Base-by-base conservation (phyloP, 1,140 invertebrate genomes). In the Drosophila aff. region DNA sequence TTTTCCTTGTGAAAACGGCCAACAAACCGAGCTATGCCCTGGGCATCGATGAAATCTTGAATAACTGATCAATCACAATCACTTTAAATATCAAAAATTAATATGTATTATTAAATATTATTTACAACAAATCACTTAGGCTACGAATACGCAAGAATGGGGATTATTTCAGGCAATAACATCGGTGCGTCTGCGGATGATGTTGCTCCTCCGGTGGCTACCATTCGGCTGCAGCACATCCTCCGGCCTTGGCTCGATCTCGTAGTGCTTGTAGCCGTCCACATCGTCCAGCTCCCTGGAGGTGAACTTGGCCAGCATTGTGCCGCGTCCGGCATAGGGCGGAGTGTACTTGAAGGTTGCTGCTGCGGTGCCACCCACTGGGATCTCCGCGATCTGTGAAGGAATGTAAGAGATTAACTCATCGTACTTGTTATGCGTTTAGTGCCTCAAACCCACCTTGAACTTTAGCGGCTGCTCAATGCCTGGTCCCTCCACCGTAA, bases 271-370 rank as follows among this genome's bases (percentile, higher is more conserved):
- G 92, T 96, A 97, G 10, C 97, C 97, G 85, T 97, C 97, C 2
- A 98, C 96, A 90, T 98, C 97, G 44, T 96, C 95, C 47, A 98
- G 93, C 92, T 98, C 96, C 68, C 96, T 96, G 6, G 96, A 97
- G 47, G 94, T 94, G 91, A 98, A 98, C 90, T 97, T 98, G 1
- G 96, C 96, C 33, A 95, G 94, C 67, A 98, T 95, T 4, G 96
- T 96, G 68, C 96, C 95, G 21, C 95, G 95, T 2, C 97, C 97
- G 1, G 94, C 94, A 82, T 95, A 94, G 2, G 94, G 95, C 5
- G 97, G 97, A 0, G 94, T 95, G 76, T 97, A 94, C 67, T 95
- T 95, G 72, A 97, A 97, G 7, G 94, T 93, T 4, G 95, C 96
- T 55, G 94, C 94, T 0, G 95, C 96, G 15, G 94, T 94, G 28